Evolutionary conservation across 2,797 vertebrate genomes (phyloP).

Genomic region (Neomorphus geoffroyi): DNA sequence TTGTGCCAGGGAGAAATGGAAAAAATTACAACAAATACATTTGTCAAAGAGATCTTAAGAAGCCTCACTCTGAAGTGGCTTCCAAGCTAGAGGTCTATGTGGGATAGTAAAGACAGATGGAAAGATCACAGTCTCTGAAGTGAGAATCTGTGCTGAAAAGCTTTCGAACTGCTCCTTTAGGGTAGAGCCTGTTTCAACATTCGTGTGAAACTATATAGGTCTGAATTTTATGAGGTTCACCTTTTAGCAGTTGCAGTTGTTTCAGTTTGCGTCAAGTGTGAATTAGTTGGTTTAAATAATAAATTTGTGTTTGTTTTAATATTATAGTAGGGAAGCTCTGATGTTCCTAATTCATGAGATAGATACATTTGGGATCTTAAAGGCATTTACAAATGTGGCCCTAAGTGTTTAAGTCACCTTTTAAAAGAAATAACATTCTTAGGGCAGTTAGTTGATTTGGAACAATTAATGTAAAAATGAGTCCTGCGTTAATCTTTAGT

Average conservation of each 20-base stretch:
- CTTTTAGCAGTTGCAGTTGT: neutral
- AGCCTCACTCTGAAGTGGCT: neutral
- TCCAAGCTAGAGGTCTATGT: conserved; percentile 18
- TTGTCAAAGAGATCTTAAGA: conserved; percentile 17
- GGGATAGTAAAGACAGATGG: conserved; percentile 25
- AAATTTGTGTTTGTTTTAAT: neutral
- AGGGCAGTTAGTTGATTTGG: neutral
- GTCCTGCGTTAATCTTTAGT: neutral
- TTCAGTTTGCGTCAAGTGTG: neutral
- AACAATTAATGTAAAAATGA: neutral
- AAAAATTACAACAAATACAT: neutral
- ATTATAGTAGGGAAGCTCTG: neutral
- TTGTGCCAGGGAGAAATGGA: neutral
- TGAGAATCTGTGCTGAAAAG: conserved; percentile 21
- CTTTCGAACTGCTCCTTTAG: neutral
- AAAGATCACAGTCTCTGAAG: conserved; percentile 8
- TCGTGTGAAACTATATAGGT: neutral
- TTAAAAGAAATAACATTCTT: neutral
- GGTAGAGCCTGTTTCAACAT: neutral
- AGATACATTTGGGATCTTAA: neutral
- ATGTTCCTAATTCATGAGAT: neutral
- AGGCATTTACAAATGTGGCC: neutral
- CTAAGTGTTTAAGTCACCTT: neutral
- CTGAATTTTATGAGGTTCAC: neutral
- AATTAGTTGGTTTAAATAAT: neutral